A percentile compares a stretch with the other conserved stretches of the same genome.
phyloP scores from a whole-genome alignment of 1,140 invertebrate species.

The Semibalanus balanoides region DNA sequence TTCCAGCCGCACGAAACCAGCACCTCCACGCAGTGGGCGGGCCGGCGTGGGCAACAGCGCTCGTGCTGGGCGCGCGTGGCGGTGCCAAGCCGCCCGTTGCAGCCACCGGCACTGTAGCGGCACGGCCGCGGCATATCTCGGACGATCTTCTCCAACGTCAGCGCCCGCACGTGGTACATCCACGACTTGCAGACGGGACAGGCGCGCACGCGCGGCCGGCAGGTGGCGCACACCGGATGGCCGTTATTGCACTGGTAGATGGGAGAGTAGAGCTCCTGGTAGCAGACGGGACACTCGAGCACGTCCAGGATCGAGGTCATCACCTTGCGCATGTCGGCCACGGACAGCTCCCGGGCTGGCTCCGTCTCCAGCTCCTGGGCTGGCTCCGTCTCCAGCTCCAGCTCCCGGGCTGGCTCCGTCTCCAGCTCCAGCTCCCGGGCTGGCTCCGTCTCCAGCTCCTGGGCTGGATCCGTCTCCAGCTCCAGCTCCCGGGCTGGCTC shows the following conservation, averaged over 20 bases:
- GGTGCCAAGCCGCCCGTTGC: not conserved
- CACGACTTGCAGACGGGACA: constrained; percentile 31
- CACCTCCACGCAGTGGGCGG: not conserved
- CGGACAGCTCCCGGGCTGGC: not conserved
- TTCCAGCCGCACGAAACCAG: not conserved
- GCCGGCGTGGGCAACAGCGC: not conserved
- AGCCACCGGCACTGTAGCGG: not conserved
- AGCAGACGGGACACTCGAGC: constrained; percentile 35
- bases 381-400: no score
- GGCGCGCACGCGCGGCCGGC: constrained; percentile 30
- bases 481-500: no score
- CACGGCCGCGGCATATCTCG: not conserved
- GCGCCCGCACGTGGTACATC: constrained; percentile 4
- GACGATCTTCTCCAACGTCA: not conserved
- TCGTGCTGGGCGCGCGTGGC: not conserved
- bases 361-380: not conserved
- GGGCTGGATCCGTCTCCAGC: no score
- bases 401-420: no score
- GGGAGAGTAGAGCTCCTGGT: constrained; percentile 31
- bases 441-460: not conserved
- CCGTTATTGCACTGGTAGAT: constrained; percentile 37
- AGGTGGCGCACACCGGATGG: constrained; percentile 34
- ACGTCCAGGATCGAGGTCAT: constrained; percentile 2
- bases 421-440: not conserved
- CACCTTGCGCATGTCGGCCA: not conserved